These are phyloP conservation scores for Asbolus verrucosus DNA, from an alignment of 1,140 invertebrate species.

Conservation along the genomic window DNA sequence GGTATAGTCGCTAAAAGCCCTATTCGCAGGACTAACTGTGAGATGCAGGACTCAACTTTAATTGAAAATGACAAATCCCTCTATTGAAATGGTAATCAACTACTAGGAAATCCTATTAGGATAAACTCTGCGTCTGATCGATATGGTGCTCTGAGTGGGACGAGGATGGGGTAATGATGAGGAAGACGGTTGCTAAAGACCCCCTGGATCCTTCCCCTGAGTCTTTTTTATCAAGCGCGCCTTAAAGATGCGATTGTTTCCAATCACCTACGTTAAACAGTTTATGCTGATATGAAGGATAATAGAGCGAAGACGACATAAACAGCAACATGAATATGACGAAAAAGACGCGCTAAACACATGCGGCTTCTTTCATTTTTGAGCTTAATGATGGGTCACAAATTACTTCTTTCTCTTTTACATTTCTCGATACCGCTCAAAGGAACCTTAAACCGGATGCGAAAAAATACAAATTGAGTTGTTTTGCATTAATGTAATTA, in stretches of 20 bases:
- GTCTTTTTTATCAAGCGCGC: constrained; percentile 14
- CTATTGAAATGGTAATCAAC: constrained; percentile 68
- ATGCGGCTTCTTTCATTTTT: too few species aligned
- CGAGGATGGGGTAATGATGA: constrained; percentile 43
- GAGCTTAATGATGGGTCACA: too few species aligned
- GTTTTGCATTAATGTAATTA: too few species aligned
- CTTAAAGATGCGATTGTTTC: constrained; percentile 36
- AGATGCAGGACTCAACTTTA: constrained; percentile 66
- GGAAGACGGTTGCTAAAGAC: constrained; percentile 37
- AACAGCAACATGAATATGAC: too few species aligned
- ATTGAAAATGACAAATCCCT: constrained; percentile 67
- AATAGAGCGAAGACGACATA: too few species aligned
- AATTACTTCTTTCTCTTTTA: too few species aligned
- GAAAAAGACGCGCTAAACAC: too few species aligned
- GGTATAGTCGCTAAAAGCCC: constrained; percentile 44
- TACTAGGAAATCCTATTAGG: constrained; percentile 68
- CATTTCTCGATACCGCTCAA: too few species aligned
- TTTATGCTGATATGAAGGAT: background rate
- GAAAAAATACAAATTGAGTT: too few species aligned
- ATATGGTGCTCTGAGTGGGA: constrained; percentile 57
- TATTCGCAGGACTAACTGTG: constrained; percentile 50
- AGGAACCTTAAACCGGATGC: too few species aligned
- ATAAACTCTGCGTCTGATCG: constrained; percentile 64
- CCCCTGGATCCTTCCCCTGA: constrained; percentile 28
- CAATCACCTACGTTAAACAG: background rate